Evolutionary conservation across 2,888 invertebrate genomes (phyloP), one percentile per base, ranked within the genome.

Genomic region (Acrobasis repandana): DNA sequence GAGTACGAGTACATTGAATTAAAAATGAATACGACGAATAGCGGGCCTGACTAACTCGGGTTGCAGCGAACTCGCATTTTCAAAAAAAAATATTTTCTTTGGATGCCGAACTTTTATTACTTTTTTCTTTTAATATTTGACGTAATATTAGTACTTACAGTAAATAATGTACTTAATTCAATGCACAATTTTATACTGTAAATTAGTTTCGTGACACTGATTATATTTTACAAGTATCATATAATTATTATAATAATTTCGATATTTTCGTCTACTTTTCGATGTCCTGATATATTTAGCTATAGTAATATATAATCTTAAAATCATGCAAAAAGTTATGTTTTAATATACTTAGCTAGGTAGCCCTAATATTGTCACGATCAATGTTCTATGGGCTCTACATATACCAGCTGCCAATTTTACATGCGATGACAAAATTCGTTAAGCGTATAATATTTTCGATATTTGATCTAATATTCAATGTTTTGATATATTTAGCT

Each of bases 1-100:
- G 54, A 84, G 80, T 84, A 83, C 71, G 75, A 74, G 80, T 78
- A 75, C 77, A 79, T 81, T 77, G 75, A 81, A 84, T 85, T 86
- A 83, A 83, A 85, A 83, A 84, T 84, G 79, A 79, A 85, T 80
- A 80, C 76, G 77, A 54, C 54, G 54, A 18, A 38, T 20, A 9
- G 54, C 54, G 54, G 52, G 38, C 38, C 20, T 20, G 54, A 14
- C 54, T 54, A 20, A 38, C 54, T 54, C 43, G 54, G 54, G 54
- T 38, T 38, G 54, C 16, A 0, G 8, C 15, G 3, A 52, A 36
- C 36, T 33, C 10, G 14, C n/a, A 14, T n/a, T 43, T 14, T 43
- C 3, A 14, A n/a, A 38, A 38, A n/a, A 14, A 36, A 10, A 10
- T 36, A 36, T 36, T 36, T 36, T 20, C 20, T 20, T 20, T 20